These are phyloP conservation scores for Acrossocheilus wenchowensis DNA, from an alignment of 2,797 vertebrate species.

Conservation along the genomic window DNA sequence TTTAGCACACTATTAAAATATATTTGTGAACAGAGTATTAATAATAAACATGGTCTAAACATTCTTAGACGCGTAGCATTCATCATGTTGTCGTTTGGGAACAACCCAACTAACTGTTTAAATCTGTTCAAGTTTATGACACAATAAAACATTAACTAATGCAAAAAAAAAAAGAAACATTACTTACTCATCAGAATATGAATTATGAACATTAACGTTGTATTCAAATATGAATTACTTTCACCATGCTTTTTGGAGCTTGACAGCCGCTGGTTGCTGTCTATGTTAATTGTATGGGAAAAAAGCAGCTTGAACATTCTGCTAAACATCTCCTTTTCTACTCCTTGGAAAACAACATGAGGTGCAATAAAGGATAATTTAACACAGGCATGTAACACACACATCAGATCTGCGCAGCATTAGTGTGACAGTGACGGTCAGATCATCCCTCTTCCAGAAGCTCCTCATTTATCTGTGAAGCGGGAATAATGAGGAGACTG, in stretches of 20 bases:
- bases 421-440: not conserved
- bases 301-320: not conserved
- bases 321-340: not conserved
- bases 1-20: too few relatives aligned
- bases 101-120: too few relatives aligned
- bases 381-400: not conserved
- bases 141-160: too few relatives aligned
- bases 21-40: too few relatives aligned
- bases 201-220: too few relatives aligned
- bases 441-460: conserved; percentile 26
- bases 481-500: conserved; percentile 64
- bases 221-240: not conserved
- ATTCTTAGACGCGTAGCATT: too few relatives aligned
- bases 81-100: too few relatives aligned
- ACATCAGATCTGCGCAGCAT: not conserved
- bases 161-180: too few relatives aligned
- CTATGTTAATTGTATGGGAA: too few relatives aligned
- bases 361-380: not conserved
- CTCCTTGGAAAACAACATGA: not conserved
- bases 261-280: not conserved
- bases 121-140: too few relatives aligned
- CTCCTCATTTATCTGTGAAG: conserved; percentile 26
- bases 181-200: too few relatives aligned
- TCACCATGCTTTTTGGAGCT: not conserved
- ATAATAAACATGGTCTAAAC: too few relatives aligned